Evolutionary conservation across 2,888 invertebrate species (phyloP), one percentile per base, ranked within the genome.

Genomic region (Chymomyza caudatula): DNA sequence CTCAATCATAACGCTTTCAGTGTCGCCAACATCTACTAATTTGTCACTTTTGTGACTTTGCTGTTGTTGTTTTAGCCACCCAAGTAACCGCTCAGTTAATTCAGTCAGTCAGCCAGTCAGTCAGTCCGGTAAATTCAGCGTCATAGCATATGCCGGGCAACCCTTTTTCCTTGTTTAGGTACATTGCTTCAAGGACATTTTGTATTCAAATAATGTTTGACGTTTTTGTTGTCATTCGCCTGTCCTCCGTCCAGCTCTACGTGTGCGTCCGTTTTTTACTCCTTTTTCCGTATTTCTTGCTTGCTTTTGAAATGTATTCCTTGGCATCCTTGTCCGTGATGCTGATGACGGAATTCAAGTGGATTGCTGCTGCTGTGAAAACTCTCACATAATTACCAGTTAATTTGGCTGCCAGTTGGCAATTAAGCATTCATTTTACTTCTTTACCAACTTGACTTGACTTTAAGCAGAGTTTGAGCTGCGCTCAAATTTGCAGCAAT

Each of bases 151-250:
- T n/a, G 65, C 67, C 61, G 60, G 62, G 43, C 65, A 82, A 83
- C 83, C 84, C 84, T 85, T 83, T 83, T 85, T 4, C n/a, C 2
- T 17, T 22, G 23, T 25, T 43, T 42, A 0, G 56, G 15, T 17
- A 17, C 15, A n/a, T 23, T 23, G 25, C 19, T 55, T 57, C 74
- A 74, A 76, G 76, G 75, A 71, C 75, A 77, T 76, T 88, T 84
- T 73, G 78, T 87, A 88, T 88, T 84, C 87, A 88, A 84, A 85
- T 80, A 77, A 79, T 85, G 82, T 83, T 79, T 78, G 74, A 73
- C 75, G 75, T 77, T 78, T 62, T 8, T 56, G 57, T 63, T 72
- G 44, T 62, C 29, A 37, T 61, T 58, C 6, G 22, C 20, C 63
- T 64, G 61, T 60, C 60, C 64, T 74, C 2, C 29, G 29, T 37